Evolutionary conservation across 2,113 vertebrate species (phyloP), one percentile per base, ranked within the genome.

Genomic region (Crypturellus undulatus): DNA sequence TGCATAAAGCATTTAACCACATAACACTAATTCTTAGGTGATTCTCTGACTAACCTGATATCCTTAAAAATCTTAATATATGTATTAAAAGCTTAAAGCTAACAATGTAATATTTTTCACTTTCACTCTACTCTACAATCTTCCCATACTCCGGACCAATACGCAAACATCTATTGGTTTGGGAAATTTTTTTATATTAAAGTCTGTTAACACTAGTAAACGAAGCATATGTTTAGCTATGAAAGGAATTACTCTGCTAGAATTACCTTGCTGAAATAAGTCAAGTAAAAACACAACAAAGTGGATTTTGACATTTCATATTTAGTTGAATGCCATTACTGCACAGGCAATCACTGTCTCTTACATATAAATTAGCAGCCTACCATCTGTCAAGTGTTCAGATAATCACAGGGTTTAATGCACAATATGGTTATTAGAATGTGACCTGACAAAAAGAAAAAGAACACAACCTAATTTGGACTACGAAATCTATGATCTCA

Each of bases 371-470:
- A 98, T 98, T 98, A 98, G 97, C 97, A 98, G 96, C 97, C 97
- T 94, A 97, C 98, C 98, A 98, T 98, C 98, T 98, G 98, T 98
- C 98, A 98, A 98, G 94, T 97, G 96, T 94, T 97, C 95, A 85
- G 96, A 98, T 98, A 98, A 98, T 98, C 98, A 98, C 94, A 97
- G 96, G 96, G 97, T 98, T 97, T 98, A 98, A 97, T 97, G 96
- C 92, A 97, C 97, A 98, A 97, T 98, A 98, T 97, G 97, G 96
- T 98, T 98, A 98, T 98, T 98, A 98, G 97, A 97, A 98, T 97
- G 97, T 97, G 98, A 98, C 98, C 98, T 97, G 97, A 98, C 97
- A 98, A 97, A 98, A 98, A 97, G 92, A 93, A 96, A 97, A 98
- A 97, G 96, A 97, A 97, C 95, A 97, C 97, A 97, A 97, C 97